phyloP scores from a whole-genome alignment of 2,797 vertebrate species.

The Salmo trutta region DNA sequence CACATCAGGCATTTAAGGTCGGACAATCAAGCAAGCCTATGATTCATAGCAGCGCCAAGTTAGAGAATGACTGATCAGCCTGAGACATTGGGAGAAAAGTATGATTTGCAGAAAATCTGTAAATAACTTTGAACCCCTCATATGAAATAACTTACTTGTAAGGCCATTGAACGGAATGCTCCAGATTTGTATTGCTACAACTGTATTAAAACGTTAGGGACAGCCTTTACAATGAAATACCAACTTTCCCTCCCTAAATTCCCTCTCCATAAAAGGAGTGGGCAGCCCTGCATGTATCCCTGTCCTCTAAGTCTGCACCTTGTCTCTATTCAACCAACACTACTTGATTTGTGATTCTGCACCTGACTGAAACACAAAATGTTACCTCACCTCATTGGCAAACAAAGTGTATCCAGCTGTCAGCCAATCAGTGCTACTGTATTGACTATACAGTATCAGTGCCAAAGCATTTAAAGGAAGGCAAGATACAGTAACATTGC shows the following conservation, averaged over 20 bases:
- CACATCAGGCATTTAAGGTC: slow-evolving; percentile 51
- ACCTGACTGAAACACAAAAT: background rate
- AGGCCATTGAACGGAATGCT: slow-evolving; percentile 23
- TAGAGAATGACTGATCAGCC: slow-evolving; percentile 22
- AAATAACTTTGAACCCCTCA: slow-evolving; percentile 15
- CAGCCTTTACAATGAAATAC: too few species aligned
- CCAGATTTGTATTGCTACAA: slow-evolving; percentile 12
- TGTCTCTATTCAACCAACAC: background rate
- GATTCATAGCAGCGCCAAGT: slow-evolving; percentile 33
- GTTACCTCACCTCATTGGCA: slow-evolving; percentile 34
- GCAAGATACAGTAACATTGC: slow-evolving; percentile 48
- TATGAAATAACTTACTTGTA: slow-evolving; percentile 12
- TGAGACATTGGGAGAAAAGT: slow-evolving; percentile 18
- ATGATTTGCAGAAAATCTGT: too few species aligned
- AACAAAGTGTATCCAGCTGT: slow-evolving; percentile 47
- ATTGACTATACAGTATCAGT: slow-evolving; percentile 44
- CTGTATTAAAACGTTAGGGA: background rate
- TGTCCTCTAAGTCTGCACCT: slow-evolving; percentile 22
- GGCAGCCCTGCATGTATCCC: slow-evolving; percentile 53
- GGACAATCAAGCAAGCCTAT: slow-evolving; percentile 73
- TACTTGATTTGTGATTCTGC: background rate
- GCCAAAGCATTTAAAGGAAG: slow-evolving; percentile 64
- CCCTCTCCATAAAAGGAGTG: slow-evolving; percentile 27
- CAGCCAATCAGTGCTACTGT: slow-evolving; percentile 49
- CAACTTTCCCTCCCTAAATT: background rate